Evolutionary conservation across 2,113 vertebrate species (phyloP).

Genomic region (Cephalopterus ornatus): DNA sequence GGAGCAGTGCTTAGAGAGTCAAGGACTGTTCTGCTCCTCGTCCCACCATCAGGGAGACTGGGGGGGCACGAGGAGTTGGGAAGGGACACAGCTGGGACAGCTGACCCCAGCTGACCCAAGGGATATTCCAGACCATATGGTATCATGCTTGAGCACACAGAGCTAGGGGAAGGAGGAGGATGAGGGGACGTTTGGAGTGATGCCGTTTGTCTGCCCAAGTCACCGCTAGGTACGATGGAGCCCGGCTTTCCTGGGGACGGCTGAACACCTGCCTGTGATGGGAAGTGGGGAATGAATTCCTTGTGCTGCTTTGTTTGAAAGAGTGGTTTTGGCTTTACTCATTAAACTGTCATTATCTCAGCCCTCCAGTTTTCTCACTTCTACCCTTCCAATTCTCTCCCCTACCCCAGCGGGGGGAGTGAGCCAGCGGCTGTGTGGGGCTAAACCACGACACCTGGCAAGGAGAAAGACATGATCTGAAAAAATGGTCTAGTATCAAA

Average conservation of each 20-base stretch:
- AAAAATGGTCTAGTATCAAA: background rate
- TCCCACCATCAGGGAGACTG: background rate
- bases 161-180: background rate
- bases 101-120: background rate
- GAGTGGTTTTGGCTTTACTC: background rate
- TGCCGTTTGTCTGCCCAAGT: background rate
- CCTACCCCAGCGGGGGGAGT: accelerated
- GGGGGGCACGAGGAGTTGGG: background rate
- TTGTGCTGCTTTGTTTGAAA: background rate
- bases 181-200: background rate
- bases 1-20: background rate
- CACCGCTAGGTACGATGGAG: background rate
- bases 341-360: background rate
- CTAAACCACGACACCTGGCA: background rate
- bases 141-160: background rate
- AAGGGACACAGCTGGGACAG: background rate
- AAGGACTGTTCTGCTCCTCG: background rate
- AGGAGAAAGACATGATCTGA: background rate
- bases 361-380: background rate
- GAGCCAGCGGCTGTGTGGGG: background rate
- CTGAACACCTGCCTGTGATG: background rate
- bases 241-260: background rate
- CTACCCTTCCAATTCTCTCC: background rate
- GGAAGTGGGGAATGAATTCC: background rate
- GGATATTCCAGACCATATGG: background rate